Percentiles rank a stretch among this genome's conserved stretches.
Evolutionary conservation across 2,113 vertebrate species (phyloP).

Genomic region (Seriola dumerili): DNA sequence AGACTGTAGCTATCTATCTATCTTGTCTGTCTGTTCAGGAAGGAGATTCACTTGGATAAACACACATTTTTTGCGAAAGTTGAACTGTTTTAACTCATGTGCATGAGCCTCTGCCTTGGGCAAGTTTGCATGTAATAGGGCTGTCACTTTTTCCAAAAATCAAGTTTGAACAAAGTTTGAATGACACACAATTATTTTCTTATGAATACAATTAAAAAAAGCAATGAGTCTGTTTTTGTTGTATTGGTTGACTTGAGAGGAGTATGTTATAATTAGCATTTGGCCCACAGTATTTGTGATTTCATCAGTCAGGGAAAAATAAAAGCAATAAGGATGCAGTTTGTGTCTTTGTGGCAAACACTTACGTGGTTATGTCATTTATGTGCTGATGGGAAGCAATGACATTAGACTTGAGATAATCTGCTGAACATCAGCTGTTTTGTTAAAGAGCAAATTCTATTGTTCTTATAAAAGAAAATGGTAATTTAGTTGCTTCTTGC

Average conservation of each 20-base stretch:
- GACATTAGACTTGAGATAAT: not conserved
- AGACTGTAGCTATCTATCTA: not conserved
- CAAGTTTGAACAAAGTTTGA: too few species aligned
- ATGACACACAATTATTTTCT: not conserved
- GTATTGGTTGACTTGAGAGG: too few species aligned
- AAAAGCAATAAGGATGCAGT: not conserved
- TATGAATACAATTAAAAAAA: not conserved
- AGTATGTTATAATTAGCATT: not conserved
- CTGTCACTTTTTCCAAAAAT: too few species aligned
- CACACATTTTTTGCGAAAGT: not conserved
- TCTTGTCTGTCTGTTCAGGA: not conserved
- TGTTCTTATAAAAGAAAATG: not conserved
- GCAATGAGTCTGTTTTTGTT: not conserved
- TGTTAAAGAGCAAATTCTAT: not conserved
- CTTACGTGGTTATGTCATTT: not conserved
- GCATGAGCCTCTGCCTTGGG: not conserved
- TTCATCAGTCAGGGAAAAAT: not conserved
- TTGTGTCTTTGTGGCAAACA: not conserved
- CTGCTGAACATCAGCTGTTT: not conserved
- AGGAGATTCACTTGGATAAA: not conserved
- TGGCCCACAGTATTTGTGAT: not conserved
- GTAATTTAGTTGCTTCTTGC: not conserved
- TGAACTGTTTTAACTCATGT: not conserved
- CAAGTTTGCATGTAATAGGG: not conserved
- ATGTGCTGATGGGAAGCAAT: not conserved